Evolutionary conservation across 2,888 invertebrate genomes (phyloP).

Genomic region (Aleiodes testaceus): DNA sequence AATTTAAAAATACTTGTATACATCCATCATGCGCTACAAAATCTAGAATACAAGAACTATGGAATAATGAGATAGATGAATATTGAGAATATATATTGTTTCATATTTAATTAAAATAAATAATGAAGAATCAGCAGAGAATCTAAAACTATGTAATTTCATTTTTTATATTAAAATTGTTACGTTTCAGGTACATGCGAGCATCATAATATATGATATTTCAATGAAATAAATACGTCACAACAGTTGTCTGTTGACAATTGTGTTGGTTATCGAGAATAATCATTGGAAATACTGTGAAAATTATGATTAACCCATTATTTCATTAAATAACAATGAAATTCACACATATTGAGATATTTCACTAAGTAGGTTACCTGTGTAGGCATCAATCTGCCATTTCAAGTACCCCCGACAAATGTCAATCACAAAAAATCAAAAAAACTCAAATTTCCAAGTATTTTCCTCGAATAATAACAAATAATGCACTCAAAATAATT

Average conservation of each 20-base stretch:
- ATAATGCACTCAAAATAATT: not conserved
- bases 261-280: too few species aligned
- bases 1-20: constrained; percentile 64
- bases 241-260: too few species aligned
- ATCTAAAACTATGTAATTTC: too few species aligned
- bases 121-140: too few species aligned
- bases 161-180: too few species aligned
- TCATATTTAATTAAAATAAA: not conserved
- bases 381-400: constrained; percentile 13
- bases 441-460: constrained; percentile 6
- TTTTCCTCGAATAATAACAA: not conserved
- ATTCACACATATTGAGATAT: not conserved
- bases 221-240: too few species aligned
- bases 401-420: not conserved
- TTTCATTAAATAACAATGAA: not conserved
- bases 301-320: not conserved
- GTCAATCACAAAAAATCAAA: not conserved
- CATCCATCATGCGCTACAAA: constrained; percentile 69
- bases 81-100: constrained; percentile 46
- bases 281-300: not conserved
- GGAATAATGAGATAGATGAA: constrained; percentile 46
- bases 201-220: too few species aligned
- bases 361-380: not conserved
- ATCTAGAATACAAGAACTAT: constrained; percentile 57
- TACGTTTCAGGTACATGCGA: too few species aligned